Percentiles rank a stretch among this genome's conserved stretches.
These are phyloP conservation scores for Rotaria socialis DNA, from an alignment of 2,888 invertebrate genomes.

Conservation along the genomic window DNA sequence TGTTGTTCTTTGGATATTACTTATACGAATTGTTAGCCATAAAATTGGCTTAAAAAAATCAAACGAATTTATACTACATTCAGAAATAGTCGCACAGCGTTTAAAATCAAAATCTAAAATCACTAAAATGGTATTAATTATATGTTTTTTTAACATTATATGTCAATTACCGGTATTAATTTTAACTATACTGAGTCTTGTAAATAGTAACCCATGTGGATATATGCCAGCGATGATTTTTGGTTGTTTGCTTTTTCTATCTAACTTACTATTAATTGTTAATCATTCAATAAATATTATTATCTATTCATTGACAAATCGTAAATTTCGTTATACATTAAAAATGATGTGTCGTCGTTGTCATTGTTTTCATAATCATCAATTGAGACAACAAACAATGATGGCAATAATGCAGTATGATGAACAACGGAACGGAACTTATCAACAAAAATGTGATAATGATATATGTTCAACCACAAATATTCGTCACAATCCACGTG, in stretches of 20 bases:
- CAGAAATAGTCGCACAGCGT: neutral
- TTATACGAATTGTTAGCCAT: neutral
- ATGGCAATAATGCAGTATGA: neutral
- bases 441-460: neutral
- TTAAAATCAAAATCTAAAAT: conserved; percentile 19
- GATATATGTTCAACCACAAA: neutral
- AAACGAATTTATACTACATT: neutral
- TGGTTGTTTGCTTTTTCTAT: neutral
- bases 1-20: conserved; percentile 13
- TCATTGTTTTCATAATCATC: neutral
- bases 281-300: conserved; percentile 14
- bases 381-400: neutral
- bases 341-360: conserved; percentile 10
- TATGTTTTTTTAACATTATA: conserved; percentile 18
- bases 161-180: conserved; percentile 27
- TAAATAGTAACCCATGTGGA: neutral
- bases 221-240: neutral
- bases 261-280: conserved; percentile 4
- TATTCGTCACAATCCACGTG: neutral
- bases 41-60: neutral
- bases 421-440: neutral
- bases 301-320: conserved; percentile 32
- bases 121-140: conserved; percentile 28
- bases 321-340: conserved; percentile 21
- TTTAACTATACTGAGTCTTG: neutral